A percentile compares a stretch with the other conserved stretches of the same genome.
These are phyloP conservation scores for Yponomeuta cagnagella DNA, from an alignment of 2,888 invertebrate species.

Conservation along the genomic window DNA sequence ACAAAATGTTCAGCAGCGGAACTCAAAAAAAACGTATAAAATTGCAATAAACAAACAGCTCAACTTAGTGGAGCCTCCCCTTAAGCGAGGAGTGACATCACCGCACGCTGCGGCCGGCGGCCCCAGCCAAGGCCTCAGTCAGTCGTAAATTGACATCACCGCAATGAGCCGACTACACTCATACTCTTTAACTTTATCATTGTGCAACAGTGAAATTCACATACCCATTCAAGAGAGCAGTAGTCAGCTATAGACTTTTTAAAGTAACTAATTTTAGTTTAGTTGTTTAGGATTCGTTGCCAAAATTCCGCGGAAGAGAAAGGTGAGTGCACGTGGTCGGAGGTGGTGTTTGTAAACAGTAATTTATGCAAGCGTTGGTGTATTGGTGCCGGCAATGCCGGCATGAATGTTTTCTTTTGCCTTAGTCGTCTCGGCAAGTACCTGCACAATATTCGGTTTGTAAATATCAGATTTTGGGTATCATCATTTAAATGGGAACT, in stretches of 20 bases:
- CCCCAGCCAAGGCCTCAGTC: slow-evolving; percentile 21
- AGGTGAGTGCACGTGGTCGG: slow-evolving; percentile 49
- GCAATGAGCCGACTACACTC: slow-evolving; percentile 49
- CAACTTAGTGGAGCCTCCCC: not conserved
- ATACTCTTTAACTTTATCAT: slow-evolving; percentile 37
- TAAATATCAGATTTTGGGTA: too few relatives aligned
- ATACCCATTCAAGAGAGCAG: slow-evolving; percentile 45
- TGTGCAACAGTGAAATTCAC: slow-evolving; percentile 54
- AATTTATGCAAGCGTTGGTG: slow-evolving; percentile 14
- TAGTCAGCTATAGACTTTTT: slow-evolving; percentile 19
- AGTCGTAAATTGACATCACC: slow-evolving; percentile 43
- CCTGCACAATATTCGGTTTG: too few relatives aligned
- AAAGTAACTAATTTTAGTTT: slow-evolving; percentile 25
- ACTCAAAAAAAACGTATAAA: too few relatives aligned
- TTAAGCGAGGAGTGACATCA: slow-evolving; percentile 9
- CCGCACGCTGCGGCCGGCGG: not conserved
- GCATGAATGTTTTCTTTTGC: too few relatives aligned
- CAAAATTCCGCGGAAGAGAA: slow-evolving; percentile 70
- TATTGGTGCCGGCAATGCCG: too few relatives aligned
- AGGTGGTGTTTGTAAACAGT: slow-evolving; percentile 20
- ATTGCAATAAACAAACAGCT: not conserved
- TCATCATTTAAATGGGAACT: too few relatives aligned
- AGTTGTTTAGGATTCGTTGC: slow-evolving; percentile 21
- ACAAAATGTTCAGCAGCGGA: too few relatives aligned
- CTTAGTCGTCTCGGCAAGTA: too few relatives aligned